Conservation (phyloP, 2,797 vertebrate species). For the Meda fulgida region DNA sequence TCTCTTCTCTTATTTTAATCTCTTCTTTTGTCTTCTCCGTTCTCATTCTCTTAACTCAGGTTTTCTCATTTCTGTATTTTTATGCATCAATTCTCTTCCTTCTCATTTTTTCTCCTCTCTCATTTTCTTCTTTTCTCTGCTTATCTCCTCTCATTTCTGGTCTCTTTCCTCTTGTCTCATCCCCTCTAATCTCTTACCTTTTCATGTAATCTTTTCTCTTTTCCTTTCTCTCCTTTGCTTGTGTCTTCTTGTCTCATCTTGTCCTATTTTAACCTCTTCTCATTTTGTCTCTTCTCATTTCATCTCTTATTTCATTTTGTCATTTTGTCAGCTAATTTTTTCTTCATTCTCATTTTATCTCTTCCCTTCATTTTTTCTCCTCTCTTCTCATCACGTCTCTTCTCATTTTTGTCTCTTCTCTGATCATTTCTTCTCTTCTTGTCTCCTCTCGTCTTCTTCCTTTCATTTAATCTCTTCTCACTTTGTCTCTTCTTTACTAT, state of each 20-base stretch:
- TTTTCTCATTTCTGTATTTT: neutral
- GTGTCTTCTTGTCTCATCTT: neutral
- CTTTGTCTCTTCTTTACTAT: too few species aligned
- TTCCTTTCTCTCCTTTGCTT: neutral
- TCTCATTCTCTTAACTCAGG: neutral
- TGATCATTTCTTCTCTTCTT: neutral
- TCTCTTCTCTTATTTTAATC: neutral
- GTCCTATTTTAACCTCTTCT: constrained; percentile 66
- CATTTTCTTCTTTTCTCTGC: neutral
- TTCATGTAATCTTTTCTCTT: neutral
- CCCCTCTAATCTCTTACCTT: neutral
- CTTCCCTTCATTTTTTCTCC: neutral
- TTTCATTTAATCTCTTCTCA: constrained; percentile 42
- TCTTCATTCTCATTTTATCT: neutral
- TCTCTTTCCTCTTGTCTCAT: neutral
- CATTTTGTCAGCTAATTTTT: neutral
- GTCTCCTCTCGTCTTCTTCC: constrained; percentile 5
- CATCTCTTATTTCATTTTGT: constrained; percentile 53
- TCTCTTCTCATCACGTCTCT: neutral
- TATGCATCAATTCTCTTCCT: constrained; percentile 34
- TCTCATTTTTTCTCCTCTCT: neutral
- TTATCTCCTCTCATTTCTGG: neutral
- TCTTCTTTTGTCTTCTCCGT: neutral
- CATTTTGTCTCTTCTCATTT: constrained; percentile 81
- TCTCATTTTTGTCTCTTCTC: neutral